Base-by-base conservation (phyloP, 2,888 invertebrate genomes). In the Caenorhabditis japonica region DNA sequence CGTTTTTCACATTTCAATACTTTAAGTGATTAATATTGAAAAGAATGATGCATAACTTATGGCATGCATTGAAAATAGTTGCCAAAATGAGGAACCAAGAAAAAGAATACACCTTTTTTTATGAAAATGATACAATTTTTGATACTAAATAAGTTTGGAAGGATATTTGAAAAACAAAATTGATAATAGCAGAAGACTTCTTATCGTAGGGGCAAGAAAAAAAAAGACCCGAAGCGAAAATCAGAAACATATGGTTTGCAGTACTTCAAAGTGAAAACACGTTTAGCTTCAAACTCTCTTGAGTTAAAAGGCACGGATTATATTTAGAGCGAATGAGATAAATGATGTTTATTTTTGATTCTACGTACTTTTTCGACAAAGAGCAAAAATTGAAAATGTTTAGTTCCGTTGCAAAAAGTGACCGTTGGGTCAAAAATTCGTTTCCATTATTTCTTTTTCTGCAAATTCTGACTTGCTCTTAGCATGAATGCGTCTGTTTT, bases 211-310 rank as follows among this genome's bases (percentile, higher is more conserved):
- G 30, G 5, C 5, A 30, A 30, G 30, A 30, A 30, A 30, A n/a
- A n/a, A 30, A 30, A 10, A 30, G 30, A 30, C n/a, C n/a, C n/a
- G n/a, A 30, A 30, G 30, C 10, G 47, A 44, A 58, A 66, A 66
- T 66, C 51, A 44, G 49, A 51, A 66, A 56, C 66, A 66, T 49
- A 56, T 66, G 66, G 66, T 66, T 10, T 34, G 36, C 21, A 46
- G 46, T 62, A 43, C 43, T 30, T 66, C 41, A 51, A 34, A 66
- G 56, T 56, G 66, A 56, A 66, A 66, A 66, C 66, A 66, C 66
- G 56, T 66, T 66, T 38, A 19, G 2, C 17, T 17, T 38, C 49
- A 56, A 66, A 56, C 66, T 46, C 51, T 66, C 56, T 21, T 51
- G 51, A 36, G 51, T 36, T 51, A n/a, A n/a, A n/a, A n/a, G n/a